Evolutionary conservation across 1,140 invertebrate genomes (phyloP).

Genomic region (Drosophila elegans): DNA sequence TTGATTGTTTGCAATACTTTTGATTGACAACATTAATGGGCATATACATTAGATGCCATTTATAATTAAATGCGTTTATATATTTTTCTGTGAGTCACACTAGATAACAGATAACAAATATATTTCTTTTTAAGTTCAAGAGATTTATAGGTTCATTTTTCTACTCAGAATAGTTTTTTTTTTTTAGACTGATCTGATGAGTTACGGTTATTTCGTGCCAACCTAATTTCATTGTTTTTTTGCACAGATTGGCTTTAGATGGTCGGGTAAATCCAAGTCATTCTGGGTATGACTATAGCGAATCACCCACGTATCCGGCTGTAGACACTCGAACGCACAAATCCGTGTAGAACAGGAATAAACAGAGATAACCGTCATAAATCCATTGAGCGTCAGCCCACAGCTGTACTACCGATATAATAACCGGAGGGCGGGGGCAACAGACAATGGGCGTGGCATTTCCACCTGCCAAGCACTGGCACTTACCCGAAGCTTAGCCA

Average conservation of each 20-base stretch:
- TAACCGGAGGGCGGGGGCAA: slow-evolving; percentile 12
- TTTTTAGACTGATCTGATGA: too few species aligned
- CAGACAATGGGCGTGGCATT: slow-evolving; percentile 1
- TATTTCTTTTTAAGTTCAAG: too few species aligned
- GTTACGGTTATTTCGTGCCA: too few species aligned
- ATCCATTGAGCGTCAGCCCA: slow-evolving; percentile 14
- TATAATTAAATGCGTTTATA: too few species aligned
- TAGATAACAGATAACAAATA: too few species aligned
- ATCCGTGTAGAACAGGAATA: slow-evolving; percentile 21
- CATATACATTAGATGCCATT: too few species aligned
- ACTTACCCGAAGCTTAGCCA: slow-evolving; percentile 35
- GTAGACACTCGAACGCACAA: slow-evolving; percentile 10
- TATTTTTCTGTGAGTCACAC: too few species aligned
- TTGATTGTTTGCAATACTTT: too few species aligned
- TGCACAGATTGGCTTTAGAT: not conserved
- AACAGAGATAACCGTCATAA: slow-evolving; percentile 43
- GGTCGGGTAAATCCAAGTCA: not conserved
- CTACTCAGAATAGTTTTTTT: too few species aligned
- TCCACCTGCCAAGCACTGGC: slow-evolving; percentile 17
- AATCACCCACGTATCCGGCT: slow-evolving; percentile 4
- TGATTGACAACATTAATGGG: too few species aligned
- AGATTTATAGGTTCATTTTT: too few species aligned
- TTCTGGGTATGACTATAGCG: not conserved
- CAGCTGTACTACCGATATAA: slow-evolving; percentile 11
- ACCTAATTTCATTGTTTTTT: too few species aligned